Evolutionary conservation across 2,113 vertebrate genomes (phyloP).

Genomic region (Uria lomvia): DNA sequence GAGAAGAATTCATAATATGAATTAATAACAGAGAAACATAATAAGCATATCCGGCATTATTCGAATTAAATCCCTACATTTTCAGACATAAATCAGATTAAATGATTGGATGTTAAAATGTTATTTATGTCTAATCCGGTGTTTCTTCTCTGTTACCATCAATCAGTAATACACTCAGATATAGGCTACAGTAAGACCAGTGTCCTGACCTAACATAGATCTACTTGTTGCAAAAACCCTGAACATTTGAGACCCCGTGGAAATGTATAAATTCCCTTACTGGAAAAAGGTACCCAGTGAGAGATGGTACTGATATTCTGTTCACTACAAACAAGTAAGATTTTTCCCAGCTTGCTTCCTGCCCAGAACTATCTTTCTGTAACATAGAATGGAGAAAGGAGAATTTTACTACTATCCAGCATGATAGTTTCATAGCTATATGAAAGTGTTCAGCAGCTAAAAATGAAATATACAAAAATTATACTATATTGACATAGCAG

Average conservation of each 20-base stretch:
- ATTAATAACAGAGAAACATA: not conserved
- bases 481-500: not conserved
- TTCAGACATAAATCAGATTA: not conserved
- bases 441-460: not conserved
- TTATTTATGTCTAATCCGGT: not conserved
- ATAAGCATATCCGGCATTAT: not conserved
- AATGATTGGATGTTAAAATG: not conserved
- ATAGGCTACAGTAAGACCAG: not conserved
- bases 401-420: too few species aligned
- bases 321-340: not conserved
- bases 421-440: not conserved
- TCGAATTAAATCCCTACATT: not conserved
- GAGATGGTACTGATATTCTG: not conserved
- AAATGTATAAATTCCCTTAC: not conserved
- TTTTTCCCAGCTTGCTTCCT: not conserved
- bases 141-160: not conserved
- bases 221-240: not conserved
- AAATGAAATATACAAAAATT: not conserved
- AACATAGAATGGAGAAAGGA: not conserved
- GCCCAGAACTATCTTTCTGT: not conserved
- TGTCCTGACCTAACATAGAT: not conserved
- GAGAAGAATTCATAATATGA: not conserved
- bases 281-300: not conserved
- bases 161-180: not conserved
- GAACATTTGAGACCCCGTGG: not conserved